Conservation (phyloP, 2,113 vertebrate genomes). For the Gopherus flavomarginatus region DNA sequence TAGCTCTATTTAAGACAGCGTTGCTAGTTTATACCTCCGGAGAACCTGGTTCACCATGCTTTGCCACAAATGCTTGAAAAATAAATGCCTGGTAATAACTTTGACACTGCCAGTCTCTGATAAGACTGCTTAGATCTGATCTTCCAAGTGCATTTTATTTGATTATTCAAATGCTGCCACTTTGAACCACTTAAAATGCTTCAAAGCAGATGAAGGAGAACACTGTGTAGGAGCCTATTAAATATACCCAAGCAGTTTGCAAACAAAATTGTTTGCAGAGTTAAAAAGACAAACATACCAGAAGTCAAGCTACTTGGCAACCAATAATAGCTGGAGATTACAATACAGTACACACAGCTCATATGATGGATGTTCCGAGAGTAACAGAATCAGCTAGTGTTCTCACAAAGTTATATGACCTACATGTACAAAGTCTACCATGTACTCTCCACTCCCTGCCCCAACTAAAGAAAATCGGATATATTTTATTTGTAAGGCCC, state of each 20-base stretch:
- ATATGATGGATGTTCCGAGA: neutral
- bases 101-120: neutral
- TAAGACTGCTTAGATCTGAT: neutral
- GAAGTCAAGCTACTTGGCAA: neutral
- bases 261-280: neutral
- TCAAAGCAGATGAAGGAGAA: neutral
- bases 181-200: neutral
- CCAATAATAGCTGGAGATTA: neutral
- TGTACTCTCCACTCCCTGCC: too few species aligned
- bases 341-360: neutral
- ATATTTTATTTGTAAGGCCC: neutral
- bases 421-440: neutral
- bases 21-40: neutral
- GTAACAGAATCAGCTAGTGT: neutral
- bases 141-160: neutral
- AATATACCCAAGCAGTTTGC: neutral
- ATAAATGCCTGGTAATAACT: neutral
- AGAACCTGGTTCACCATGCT: neutral
- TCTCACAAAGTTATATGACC: neutral
- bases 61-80: neutral
- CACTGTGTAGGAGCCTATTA: neutral
- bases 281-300: neutral
- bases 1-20: neutral
- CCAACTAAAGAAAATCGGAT: neutral
- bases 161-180: neutral